Evolutionary conservation across 1,140 invertebrate genomes (phyloP), one percentile per base, ranked within the genome.

Genomic region (Drosophila azteca): DNA sequence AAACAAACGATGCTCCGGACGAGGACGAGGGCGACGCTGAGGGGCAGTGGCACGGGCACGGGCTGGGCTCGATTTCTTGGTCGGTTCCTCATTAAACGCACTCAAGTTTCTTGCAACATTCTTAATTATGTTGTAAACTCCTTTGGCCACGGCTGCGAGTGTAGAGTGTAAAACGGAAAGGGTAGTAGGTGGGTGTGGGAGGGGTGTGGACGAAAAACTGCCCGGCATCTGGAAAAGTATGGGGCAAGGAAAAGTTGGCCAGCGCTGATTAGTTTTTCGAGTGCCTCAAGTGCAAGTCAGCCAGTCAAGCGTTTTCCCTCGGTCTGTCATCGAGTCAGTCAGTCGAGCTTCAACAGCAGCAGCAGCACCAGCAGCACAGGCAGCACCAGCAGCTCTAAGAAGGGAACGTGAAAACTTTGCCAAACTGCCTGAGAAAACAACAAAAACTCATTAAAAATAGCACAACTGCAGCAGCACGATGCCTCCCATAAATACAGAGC

Each of bases 51-150:
- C 31, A 9, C 31, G 9, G 46, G 46, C 24, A 39, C 46, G 66
- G 50, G 48, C 0, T 26, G 78, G 24, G 29, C 35, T 26, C 50
- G 44, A 49, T 48, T 49, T 39, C 65, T 69, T 70, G 67, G 67
- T 45, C 51, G 35, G 67, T 69, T 69, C 67, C 83, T 88, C 84
- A 88, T 88, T 83, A 88, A 88, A 83, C 77, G 80, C 84, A 74
- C 79, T 61, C 78, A 87, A 87, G 70, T 87, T 46, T 77, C 65
- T 67, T 66, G 83, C 79, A 79, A 83, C 84, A 79, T 82, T 77
- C 83, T 88, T 88, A 88, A 88, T 88, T 88, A 88, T 88, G 76
- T 88, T 79, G 71, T 82, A 82, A 88, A 79, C 71, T 66, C 75
- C 58, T 81, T 72, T 49, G 71, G 49, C 46, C 64, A 64, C 52